Percentiles rank a stretch among this genome's conserved stretches.
phyloP scores from a whole-genome alignment of 2,797 vertebrate species.

The Anabas testudineus region DNA sequence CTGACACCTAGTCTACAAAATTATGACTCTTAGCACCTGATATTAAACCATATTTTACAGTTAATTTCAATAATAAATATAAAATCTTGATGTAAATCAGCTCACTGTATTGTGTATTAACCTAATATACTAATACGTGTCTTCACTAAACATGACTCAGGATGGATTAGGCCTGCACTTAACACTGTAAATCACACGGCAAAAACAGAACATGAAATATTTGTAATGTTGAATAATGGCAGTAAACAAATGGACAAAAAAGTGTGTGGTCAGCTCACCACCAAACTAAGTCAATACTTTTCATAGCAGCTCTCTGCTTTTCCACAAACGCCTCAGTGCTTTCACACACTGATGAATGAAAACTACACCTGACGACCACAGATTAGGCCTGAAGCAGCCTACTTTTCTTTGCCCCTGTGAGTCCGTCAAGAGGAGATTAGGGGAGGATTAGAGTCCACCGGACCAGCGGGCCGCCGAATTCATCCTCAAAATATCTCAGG shows the following conservation, averaged over 20 bases:
- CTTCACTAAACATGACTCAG: neutral
- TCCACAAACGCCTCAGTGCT: slow-evolving; percentile 10
- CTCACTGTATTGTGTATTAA: no score
- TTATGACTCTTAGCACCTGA: no score
- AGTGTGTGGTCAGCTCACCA: neutral
- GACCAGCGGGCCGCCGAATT: slow-evolving; percentile 75
- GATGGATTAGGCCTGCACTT: neutral
- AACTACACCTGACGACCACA: slow-evolving; percentile 30
- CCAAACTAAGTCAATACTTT: slow-evolving; percentile 19
- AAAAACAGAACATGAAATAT: neutral
- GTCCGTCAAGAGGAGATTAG: slow-evolving; percentile 68
- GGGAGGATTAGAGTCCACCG: slow-evolving; percentile 72
- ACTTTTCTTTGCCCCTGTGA: slow-evolving; percentile 52
- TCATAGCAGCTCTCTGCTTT: slow-evolving; percentile 9
- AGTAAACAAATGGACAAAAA: neutral
- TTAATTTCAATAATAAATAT: no score
- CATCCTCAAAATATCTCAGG: slow-evolving; percentile 78
- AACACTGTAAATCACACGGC: neutral
- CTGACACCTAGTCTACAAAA: no score
- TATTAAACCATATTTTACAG: no score
- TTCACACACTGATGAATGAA: slow-evolving; percentile 27
- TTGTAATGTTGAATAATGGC: neutral
- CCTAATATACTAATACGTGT: neutral
- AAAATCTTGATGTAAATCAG: no score
- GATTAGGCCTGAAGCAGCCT: slow-evolving; percentile 45